Conservation (phyloP, 1,140 invertebrate species). For the Bombus confusus region DNA sequence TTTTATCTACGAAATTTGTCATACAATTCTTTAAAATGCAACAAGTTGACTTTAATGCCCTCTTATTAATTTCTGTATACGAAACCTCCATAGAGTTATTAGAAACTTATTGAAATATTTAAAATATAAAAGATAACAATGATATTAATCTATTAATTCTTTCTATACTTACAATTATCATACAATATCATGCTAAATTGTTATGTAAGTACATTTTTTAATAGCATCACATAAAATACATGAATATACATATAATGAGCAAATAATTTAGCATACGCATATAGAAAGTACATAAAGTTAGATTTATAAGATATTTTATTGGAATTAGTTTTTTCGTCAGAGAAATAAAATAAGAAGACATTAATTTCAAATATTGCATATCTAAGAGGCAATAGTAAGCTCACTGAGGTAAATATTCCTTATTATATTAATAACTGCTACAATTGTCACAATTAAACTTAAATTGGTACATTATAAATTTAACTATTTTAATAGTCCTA, state of each 20-base stretch:
- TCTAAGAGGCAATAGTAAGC: constrained; percentile 48
- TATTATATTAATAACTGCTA: constrained; percentile 13
- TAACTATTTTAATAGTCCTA: not conserved
- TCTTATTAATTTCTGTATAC: not conserved
- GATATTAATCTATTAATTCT: too few species aligned
- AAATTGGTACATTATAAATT: constrained; percentile 12
- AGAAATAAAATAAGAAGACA: not conserved
- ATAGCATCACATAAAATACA: too few species aligned
- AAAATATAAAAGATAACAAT: too few species aligned
- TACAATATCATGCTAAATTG: too few species aligned
- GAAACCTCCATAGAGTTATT: too few species aligned
- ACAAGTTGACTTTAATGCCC: not conserved
- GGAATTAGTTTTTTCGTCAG: not conserved
- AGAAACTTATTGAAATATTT: too few species aligned
- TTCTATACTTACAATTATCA: too few species aligned
- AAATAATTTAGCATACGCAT: too few species aligned
- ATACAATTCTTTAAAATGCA: not conserved
- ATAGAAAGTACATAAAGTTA: not conserved
- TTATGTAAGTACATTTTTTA: too few species aligned
- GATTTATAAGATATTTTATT: not conserved
- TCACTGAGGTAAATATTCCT: constrained; percentile 44
- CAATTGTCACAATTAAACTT: constrained; percentile 9
- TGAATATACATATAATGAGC: not conserved
- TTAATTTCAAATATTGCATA: constrained; percentile 8
- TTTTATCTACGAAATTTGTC: not conserved